Evolutionary conservation across 2,113 vertebrate species (phyloP), one percentile per base, ranked within the genome.

Genomic region (Saccopteryx bilineata): DNA sequence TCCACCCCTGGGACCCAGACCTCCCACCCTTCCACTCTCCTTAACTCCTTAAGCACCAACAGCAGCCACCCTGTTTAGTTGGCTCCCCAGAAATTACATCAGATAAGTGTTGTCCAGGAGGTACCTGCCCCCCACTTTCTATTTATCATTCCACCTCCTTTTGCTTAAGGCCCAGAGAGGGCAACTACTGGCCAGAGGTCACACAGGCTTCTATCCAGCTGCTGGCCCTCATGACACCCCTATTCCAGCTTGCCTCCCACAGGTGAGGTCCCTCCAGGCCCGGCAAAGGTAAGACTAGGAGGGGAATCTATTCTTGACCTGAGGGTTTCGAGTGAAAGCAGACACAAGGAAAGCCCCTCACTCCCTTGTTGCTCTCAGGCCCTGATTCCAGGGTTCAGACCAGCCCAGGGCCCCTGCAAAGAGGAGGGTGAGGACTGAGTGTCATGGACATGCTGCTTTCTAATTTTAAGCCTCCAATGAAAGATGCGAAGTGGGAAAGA

Each of bases 141-240:
- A 19, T n/a, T 9, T 54, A 31, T 79, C 58, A 68, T 10, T 60
- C 39, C 48, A 33, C 58, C 66, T 61, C 9, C n/a, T 24, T 82
- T 78, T 23, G 54, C 48, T 68, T 14, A 31, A 56, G 68, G 39
- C n/a, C 93, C 93, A 94, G 91, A 92, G 66, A 88, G 26, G 39
- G 5, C 19, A 87, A 80, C n/a, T 63, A 46, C 52, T 3, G 46
- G 65, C 19, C 76, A 28, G 33, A n/a, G 66, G 63, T 52, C 75
- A 90, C 76, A 79, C 31, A 65, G 68, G 65, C 6, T 72, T 84
- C 18, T 2, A 13, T 69, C 31, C 14, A 63, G 15, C 50, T 46
- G 10, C 79, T 28, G 23, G 19, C 46, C 19, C 60, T 63, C 19
- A 1, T 58, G 68, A 50, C 5, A 8, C 23, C 61, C 63, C 78